Evolutionary conservation across 1,140 invertebrate genomes (phyloP).

Genomic region (Bombus waltoni): DNA sequence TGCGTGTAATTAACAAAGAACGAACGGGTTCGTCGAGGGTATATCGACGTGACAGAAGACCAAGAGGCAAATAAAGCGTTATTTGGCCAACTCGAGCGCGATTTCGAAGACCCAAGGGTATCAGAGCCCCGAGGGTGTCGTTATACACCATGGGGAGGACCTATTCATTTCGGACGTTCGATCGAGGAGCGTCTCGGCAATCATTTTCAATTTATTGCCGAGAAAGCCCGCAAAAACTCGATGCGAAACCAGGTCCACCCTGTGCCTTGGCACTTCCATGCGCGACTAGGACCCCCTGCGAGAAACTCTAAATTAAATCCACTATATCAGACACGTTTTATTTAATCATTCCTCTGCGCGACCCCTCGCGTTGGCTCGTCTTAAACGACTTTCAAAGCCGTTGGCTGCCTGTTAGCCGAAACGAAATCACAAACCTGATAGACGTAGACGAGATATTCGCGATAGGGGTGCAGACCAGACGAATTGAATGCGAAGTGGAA

Average conservation of each 20-base stretch:
- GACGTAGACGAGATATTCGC: constrained; percentile 61
- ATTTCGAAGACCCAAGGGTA: constrained; percentile 51
- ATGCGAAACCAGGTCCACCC: constrained; percentile 56
- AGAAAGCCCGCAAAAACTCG: constrained; percentile 55
- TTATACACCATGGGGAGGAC: constrained; percentile 42
- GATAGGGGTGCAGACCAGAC: constrained; percentile 31
- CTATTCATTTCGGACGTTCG: constrained; percentile 68
- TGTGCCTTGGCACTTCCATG: constrained; percentile 49
- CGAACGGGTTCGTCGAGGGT: not conserved
- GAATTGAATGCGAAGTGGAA: constrained; percentile 46
- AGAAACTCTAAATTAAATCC: constrained; percentile 78
- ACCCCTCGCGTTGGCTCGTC: constrained; percentile 55
- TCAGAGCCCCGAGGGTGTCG: constrained; percentile 38
- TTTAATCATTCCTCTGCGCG: constrained; percentile 75
- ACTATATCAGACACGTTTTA: constrained; percentile 81
- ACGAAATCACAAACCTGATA: constrained; percentile 66
- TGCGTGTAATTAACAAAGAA: not conserved
- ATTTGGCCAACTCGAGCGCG: constrained; percentile 42
- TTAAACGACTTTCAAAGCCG: constrained; percentile 75
- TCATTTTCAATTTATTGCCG: constrained; percentile 79
- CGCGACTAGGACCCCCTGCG: constrained; percentile 38
- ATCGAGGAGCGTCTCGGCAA: constrained; percentile 72
- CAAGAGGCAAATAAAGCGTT: constrained; percentile 58
- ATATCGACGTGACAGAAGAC: not conserved
- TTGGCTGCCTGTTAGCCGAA: constrained; percentile 62